Conservation (phyloP, 92 coral and sea anemone species). For the Siderastrea siderea region DNA sequence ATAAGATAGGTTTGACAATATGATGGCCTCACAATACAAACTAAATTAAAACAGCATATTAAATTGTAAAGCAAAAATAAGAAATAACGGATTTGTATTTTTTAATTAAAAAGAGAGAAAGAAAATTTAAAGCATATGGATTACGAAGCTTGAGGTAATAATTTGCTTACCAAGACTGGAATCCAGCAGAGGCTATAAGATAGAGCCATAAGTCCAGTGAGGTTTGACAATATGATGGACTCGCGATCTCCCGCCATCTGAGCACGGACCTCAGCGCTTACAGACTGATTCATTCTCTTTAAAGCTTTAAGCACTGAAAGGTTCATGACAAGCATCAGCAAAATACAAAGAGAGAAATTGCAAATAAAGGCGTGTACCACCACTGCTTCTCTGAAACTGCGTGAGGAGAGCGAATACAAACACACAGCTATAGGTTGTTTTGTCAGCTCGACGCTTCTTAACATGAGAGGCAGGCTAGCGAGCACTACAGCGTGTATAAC, state of each 20-base stretch:
- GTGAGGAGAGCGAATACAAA: constrained; percentile 43
- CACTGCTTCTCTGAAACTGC: constrained; percentile 14
- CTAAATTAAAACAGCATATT: too few relatives aligned
- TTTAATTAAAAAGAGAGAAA: too few relatives aligned
- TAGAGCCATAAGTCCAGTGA: constrained; percentile 32
- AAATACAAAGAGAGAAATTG: constrained; percentile 29
- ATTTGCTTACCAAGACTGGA: constrained; percentile 45
- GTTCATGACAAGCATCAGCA: constrained; percentile 35
- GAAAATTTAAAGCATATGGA: too few relatives aligned
- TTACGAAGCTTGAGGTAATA: too few relatives aligned
- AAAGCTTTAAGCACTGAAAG: constrained; percentile 18
- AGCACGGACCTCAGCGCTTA: constrained; percentile 4
- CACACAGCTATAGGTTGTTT: constrained; percentile 44
- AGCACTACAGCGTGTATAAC: constrained; percentile 19
- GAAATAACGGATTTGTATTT: too few relatives aligned
- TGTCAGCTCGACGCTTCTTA: constrained; percentile 31
- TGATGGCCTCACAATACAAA: too few relatives aligned
- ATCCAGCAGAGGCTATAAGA: constrained; percentile 37
- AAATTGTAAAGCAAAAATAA: too few relatives aligned
- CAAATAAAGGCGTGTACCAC: constrained; percentile 49
- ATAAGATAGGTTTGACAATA: too few relatives aligned
- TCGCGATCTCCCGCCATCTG: constrained; percentile 23
- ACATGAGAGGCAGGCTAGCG: constrained; percentile 28
- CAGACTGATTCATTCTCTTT: constrained; percentile 28
- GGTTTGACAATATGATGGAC: constrained; percentile 43